Conservation (phyloP, 1,140 invertebrate genomes). For the Megalopta genalis region DNA sequence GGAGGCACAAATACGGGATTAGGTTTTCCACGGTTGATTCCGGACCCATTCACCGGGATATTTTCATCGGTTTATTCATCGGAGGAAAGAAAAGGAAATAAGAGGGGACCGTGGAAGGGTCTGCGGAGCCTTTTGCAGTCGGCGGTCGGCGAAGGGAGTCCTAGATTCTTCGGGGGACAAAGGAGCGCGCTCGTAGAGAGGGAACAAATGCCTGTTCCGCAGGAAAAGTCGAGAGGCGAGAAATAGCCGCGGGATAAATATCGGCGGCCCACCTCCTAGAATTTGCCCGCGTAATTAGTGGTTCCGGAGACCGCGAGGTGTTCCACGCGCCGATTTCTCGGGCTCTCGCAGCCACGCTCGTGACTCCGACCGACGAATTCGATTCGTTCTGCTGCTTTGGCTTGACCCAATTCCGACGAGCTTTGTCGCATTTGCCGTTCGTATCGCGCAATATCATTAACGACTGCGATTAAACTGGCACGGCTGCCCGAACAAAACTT, state of each 20-base stretch:
- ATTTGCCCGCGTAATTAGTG: conserved; percentile 9
- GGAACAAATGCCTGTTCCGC: conserved; percentile 7
- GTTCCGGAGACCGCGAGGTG: neutral
- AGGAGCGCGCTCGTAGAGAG: neutral
- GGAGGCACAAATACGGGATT: too few species aligned
- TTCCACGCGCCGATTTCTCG: neutral
- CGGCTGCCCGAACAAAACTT: too few species aligned
- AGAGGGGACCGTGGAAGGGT: too few species aligned
- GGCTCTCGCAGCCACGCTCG: neutral
- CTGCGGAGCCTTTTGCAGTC: too few species aligned
- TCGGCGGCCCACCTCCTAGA: neutral
- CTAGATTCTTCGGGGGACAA: neutral
- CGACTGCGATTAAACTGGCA: too few species aligned
- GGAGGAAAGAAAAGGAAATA: too few species aligned
- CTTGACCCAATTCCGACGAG: neutral
- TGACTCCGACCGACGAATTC: neutral
- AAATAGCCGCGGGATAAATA: neutral
- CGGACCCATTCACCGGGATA: too few species aligned
- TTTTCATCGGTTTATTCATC: too few species aligned
- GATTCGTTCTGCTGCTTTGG: neutral
- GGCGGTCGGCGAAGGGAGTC: too few species aligned
- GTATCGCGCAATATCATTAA: neutral
- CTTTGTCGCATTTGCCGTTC: neutral
- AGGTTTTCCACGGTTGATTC: too few species aligned
- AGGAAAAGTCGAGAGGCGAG: neutral